Base-by-base conservation (phyloP, 2,113 vertebrate species). In the Piliocolobus tephrosceles region DNA sequence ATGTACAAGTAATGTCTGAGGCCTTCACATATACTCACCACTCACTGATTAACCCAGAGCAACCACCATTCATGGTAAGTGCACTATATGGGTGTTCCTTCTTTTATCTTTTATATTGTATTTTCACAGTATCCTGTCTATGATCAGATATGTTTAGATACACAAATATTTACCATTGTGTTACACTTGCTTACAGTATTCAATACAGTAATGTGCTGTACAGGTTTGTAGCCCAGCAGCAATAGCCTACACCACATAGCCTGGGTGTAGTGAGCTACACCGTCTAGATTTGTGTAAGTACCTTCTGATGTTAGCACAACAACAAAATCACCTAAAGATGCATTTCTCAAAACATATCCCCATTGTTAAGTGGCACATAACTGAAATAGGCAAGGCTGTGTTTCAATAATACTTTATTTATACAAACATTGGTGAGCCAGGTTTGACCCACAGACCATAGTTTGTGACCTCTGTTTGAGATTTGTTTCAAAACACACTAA, bases 321-420 rank as follows among this genome's bases (percentile, higher is more conserved):
- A 1, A 47, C 43, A 47, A 45, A 78, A 78, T 78, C 14, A 47
- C 14, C 75, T 8, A 8, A n/a, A 17, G 38, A 25, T 12, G 72
- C 72, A 73, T 73, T 73, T 73, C 38, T 73, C 38, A 73, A 22
- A 73, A 25, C 22, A 73, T 40, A 73, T 25, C 38, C 38, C 72
- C 18, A 73, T 40, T 73, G 20, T 43, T 73, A 40, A 40, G 38
- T 22, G 40, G 40, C 72, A 73, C 5, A 25, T 25, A 22, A 25
- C 2, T 43, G 22, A 45, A 93, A 64, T 1, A 58, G 2, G 8
- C 16, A 32, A 12, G 20, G 1, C 13, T 13, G 0, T 27, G 12
- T 80, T 64, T 30, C 64, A 80, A 68, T 72, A 75, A 88, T 86
- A 23, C 6, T 35, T 57, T 75, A 47, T 30, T 87, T 82, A 78